A percentile compares a stretch with the other conserved stretches of the same genome.
Conservation (phyloP, 35 echinoderm and acorn worm species). For the Amphiura filiformis region DNA sequence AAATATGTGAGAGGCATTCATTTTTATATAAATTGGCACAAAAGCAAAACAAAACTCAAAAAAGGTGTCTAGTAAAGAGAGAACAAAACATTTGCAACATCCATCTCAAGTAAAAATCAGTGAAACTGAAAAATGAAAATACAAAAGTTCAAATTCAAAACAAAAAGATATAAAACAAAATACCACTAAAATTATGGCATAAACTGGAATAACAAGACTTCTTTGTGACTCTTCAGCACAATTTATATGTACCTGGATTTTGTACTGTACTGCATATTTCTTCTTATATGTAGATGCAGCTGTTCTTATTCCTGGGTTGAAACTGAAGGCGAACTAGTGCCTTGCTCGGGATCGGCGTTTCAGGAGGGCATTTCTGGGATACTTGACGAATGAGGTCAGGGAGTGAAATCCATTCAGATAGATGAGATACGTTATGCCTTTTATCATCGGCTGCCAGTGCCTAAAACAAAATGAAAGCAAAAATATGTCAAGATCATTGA, state of each 20-base stretch:
- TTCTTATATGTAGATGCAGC: not conserved
- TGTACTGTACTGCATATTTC: conserved; percentile 4
- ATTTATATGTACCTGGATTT: conserved; percentile 3
- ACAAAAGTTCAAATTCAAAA: no score
- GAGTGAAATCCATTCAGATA: conserved; percentile 27
- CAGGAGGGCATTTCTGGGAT: not conserved
- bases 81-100: no score
- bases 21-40: no score
- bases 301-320: not conserved
- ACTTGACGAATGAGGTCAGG: conserved; percentile 1
- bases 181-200: no score
- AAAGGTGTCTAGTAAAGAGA: no score
- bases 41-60: no score
- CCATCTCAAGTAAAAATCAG: no score
- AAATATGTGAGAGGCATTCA: no score
- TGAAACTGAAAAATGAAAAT: no score
- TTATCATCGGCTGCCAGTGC: conserved; percentile 18
- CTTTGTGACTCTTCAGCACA: not conserved
- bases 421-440: conserved; percentile 5
- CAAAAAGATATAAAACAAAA: no score
- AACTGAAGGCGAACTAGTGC: conserved; percentile 24
- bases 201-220: no score
- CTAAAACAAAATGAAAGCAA: not conserved
- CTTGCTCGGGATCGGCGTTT: not conserved
- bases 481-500: no score